Conservation (phyloP, 2,888 invertebrate genomes). For the Xylota sylvarum region DNA sequence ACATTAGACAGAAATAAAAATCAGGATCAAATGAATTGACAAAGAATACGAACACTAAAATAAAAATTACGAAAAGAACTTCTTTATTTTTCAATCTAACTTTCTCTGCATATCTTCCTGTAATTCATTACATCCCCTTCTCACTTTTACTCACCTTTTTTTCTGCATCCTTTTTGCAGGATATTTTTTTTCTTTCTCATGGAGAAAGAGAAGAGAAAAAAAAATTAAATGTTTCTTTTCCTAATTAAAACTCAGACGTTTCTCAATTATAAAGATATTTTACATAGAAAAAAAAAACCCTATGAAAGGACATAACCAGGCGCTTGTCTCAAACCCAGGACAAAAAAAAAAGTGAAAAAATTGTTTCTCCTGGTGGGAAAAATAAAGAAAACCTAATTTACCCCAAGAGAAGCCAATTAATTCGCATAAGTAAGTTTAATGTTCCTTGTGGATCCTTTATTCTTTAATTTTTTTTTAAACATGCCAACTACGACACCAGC, state of each 20-base stretch:
- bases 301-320: conserved; percentile 1
- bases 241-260: conserved; percentile 73
- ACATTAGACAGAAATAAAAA: conserved; percentile 68
- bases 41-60: conserved; percentile 12
- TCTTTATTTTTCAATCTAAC: conserved; percentile 66
- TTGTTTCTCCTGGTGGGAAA: no score
- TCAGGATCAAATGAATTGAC: conserved; percentile 66
- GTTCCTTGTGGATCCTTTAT: conserved; percentile 16
- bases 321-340: not conserved
- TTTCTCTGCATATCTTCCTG: conserved; percentile 35
- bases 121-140: conserved; percentile 9
- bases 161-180: not conserved
- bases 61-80: conserved; percentile 28
- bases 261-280: conserved; percentile 74
- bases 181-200: not conserved
- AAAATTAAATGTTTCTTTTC: conserved; percentile 51
- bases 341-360: no score
- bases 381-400: conserved; percentile 36
- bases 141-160: not conserved
- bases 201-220: not conserved
- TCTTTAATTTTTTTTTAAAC: not conserved
- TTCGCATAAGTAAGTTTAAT: conserved; percentile 58
- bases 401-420: conserved; percentile 64
- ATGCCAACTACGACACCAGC: conserved; percentile 13
- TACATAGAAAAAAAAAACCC: conserved; percentile 37